phyloP scores from a whole-genome alignment of 1,140 invertebrate species.

The Lepidurus packardi region DNA sequence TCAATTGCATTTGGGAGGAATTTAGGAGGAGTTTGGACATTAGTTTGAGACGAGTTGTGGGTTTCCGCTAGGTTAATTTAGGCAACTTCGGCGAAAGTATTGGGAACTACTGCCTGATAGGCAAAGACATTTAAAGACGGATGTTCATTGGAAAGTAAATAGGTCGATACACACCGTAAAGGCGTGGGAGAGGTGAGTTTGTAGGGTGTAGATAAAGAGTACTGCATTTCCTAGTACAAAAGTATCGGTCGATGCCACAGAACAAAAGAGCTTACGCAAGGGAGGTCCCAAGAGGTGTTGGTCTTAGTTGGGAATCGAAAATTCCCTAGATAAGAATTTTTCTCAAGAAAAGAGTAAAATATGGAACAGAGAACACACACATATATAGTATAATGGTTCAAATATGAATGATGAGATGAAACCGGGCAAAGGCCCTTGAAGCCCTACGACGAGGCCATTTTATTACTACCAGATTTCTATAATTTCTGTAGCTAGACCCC shows the following conservation, averaged over 20 bases:
- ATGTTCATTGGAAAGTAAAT: not conserved
- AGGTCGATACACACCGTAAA: not conserved
- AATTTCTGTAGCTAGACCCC: not conserved
- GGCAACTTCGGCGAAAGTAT: too few relatives aligned
- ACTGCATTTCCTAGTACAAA: too few relatives aligned
- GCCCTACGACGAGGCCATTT: not conserved
- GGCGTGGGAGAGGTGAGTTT: not conserved
- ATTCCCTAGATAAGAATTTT: not conserved
- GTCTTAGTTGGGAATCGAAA: not conserved
- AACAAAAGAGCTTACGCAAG: not conserved
- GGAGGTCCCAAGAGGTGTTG: not conserved
- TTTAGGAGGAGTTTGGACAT: too few relatives aligned
- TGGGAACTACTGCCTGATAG: not conserved
- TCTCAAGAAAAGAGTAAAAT: not conserved
- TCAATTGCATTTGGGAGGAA: too few relatives aligned
- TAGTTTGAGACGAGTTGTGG: too few relatives aligned
- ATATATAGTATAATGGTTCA: not conserved
- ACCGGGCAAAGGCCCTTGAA: not conserved
- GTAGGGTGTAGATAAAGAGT: not conserved
- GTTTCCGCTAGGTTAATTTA: too few relatives aligned
- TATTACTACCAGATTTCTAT: not conserved
- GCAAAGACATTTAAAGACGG: not conserved
- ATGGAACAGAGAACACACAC: not conserved
- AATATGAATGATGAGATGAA: not conserved
- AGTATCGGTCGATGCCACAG: not conserved